Conservation (phyloP, 2,113 vertebrate species). For the Anguilla rostrata region DNA sequence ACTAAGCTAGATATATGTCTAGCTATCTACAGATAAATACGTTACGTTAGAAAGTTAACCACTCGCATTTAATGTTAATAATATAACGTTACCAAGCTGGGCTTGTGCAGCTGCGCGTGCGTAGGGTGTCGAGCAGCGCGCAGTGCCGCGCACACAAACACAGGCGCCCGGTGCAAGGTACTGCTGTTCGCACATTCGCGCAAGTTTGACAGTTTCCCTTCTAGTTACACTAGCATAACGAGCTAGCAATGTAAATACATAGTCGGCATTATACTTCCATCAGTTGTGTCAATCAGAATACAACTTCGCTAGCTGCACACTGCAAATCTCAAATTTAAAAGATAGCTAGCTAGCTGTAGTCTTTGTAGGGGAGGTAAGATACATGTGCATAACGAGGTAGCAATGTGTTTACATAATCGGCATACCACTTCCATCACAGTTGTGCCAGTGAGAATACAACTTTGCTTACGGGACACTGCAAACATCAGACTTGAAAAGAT, state of each 20-base stretch:
- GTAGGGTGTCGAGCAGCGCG: background rate
- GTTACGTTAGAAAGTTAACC: no score
- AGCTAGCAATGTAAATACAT: background rate
- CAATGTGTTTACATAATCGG: background rate
- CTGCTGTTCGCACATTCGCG: no score
- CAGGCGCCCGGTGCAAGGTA: no score
- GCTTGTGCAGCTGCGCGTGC: background rate
- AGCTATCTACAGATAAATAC: background rate
- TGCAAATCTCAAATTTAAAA: background rate
- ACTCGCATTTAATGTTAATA: background rate
- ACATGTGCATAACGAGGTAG: background rate
- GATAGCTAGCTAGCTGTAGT: background rate
- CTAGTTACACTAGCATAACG: background rate
- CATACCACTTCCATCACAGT: background rate
- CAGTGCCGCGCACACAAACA: no score
- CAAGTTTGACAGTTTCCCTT: no score
- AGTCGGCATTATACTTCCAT: background rate
- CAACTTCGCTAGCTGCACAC: background rate
- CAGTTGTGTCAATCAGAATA: background rate
- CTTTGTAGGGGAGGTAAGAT: background rate
- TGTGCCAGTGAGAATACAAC: background rate
- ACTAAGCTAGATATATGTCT: background rate
- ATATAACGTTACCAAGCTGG: background rate
- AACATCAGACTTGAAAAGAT: background rate
- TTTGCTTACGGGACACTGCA: background rate